phyloP scores from a whole-genome alignment of 53 echinoderm and acorn worm species.

The Mesocentrotus franciscanus region DNA sequence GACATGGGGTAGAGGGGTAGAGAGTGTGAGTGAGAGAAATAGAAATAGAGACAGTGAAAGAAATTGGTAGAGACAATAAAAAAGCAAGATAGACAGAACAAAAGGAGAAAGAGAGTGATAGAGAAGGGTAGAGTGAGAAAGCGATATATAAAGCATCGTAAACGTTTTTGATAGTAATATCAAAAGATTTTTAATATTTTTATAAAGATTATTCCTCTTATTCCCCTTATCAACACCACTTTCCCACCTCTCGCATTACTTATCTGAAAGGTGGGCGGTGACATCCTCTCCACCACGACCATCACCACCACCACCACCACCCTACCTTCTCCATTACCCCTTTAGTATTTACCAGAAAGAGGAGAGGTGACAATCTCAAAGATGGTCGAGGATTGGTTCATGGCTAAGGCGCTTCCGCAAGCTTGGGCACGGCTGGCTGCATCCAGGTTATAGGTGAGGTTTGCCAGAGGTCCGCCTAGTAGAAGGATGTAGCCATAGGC shows the following conservation, averaged over 20 bases:
- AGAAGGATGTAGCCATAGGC: slow-evolving; percentile 89
- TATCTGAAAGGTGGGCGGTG: too few species aligned
- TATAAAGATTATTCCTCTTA: too few species aligned
- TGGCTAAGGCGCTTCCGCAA: slow-evolving; percentile 87
- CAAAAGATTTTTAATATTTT: too few species aligned
- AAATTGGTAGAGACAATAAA: background rate
- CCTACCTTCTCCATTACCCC: too few species aligned
- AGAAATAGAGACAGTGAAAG: background rate
- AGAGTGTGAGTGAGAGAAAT: background rate
- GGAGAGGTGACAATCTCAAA: slow-evolving; percentile 88
- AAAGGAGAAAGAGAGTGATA: background rate
- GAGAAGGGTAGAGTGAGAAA: background rate
- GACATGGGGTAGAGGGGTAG: too few species aligned
- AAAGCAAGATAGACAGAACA: too few species aligned
- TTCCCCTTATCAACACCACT: too few species aligned
- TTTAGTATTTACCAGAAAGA: slow-evolving; percentile 72
- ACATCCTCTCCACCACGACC: too few species aligned
- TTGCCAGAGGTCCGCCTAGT: slow-evolving; percentile 86
- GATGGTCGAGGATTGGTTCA: slow-evolving; percentile 85
- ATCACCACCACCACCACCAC: too few species aligned
- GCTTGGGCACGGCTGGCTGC: slow-evolving; percentile 83
- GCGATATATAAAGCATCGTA: too few species aligned
- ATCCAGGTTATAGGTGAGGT: slow-evolving; percentile 89
- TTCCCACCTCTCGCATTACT: too few species aligned
- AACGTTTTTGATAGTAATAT: too few species aligned